Evolutionary conservation across 2,888 invertebrate species (phyloP).

Genomic region (Aphrophora alni): DNA sequence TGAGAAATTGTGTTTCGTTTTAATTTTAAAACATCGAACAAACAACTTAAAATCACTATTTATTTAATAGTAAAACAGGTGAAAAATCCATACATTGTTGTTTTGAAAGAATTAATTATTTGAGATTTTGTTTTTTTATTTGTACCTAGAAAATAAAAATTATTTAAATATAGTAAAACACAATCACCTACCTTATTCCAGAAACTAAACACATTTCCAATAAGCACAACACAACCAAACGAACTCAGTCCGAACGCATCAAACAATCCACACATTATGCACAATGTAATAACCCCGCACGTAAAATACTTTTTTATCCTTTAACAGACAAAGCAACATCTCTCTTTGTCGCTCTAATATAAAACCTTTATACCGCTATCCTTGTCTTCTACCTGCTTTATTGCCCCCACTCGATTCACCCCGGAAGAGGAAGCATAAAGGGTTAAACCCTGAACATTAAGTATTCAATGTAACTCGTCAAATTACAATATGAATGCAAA

Average conservation of each 20-base stretch:
- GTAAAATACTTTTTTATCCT: background rate
- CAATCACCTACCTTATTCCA: no score
- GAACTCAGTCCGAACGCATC: background rate
- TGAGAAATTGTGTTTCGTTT: no score
- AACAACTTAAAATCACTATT: no score
- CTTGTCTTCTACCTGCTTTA: conserved; percentile 28
- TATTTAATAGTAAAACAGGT: no score
- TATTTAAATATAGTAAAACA: no score
- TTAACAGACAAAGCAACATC: conserved; percentile 4
- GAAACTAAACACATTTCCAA: no score
- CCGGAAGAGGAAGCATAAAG: conserved; percentile 31
- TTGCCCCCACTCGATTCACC: conserved; percentile 29
- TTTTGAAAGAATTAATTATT: no score
- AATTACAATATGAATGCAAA: conserved; percentile 37
- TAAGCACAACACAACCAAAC: background rate
- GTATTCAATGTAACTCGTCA: conserved; percentile 37
- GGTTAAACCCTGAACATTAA: conserved; percentile 29
- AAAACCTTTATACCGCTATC: conserved; percentile 8
- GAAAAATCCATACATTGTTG: no score
- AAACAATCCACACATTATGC: background rate
- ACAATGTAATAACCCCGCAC: background rate
- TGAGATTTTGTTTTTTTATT: no score
- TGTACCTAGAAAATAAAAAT: no score
- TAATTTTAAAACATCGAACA: no score
- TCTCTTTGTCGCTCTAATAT: conserved; percentile 12